These are phyloP conservation scores for Anthoscopus minutus DNA, from an alignment of 2,113 vertebrate species.

Conservation along the genomic window DNA sequence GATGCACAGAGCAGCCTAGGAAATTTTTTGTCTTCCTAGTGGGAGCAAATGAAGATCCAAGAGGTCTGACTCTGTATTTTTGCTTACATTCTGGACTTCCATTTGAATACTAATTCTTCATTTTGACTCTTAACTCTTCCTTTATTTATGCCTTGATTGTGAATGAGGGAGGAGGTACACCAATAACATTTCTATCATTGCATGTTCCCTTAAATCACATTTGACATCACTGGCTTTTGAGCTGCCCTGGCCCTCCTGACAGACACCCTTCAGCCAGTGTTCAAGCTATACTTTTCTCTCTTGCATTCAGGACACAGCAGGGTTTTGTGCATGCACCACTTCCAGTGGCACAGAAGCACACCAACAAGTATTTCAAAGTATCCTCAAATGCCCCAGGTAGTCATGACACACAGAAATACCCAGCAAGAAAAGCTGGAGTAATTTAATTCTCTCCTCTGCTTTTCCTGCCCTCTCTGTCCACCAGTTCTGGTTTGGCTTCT, in stretches of 20 bases:
- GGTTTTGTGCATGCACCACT: not conserved
- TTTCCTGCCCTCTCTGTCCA: not conserved
- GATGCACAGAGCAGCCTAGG: not conserved
- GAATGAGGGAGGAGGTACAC: not conserved
- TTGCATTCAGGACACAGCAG: not conserved
- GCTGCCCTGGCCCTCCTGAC: not conserved
- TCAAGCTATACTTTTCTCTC: not conserved
- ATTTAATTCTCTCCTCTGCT: not conserved
- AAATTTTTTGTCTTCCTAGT: not conserved
- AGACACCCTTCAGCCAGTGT: not conserved
- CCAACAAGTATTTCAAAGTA: not conserved
- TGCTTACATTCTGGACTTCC: not conserved
- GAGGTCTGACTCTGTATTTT: not conserved
- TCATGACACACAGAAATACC: not conserved
- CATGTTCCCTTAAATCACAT: not conserved
- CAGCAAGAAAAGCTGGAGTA: not conserved
- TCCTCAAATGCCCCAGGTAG: not conserved
- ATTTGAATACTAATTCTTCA: not conserved
- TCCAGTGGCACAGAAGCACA: not conserved
- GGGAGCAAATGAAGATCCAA: not conserved
- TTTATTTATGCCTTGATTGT: not conserved
- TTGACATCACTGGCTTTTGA: not conserved
- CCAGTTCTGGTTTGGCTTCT: not conserved
- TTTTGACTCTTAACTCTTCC: not conserved
- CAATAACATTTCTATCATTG: not conserved